phyloP scores from a whole-genome alignment of 1,140 invertebrate species.

The Achroia grisella region DNA sequence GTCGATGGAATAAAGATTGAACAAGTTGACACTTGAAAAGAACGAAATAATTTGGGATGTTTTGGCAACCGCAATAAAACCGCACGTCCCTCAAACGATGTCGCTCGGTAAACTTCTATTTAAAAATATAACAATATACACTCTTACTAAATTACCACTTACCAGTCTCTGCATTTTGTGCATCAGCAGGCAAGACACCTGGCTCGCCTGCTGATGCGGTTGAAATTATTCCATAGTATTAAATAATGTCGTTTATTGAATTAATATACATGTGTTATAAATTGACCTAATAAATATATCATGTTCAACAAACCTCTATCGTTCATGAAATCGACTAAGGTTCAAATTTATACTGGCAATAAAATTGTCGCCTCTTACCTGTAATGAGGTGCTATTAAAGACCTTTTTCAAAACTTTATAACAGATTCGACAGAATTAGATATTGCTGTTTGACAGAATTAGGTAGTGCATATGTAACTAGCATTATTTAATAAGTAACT shows the following conservation, averaged over 20 bases:
- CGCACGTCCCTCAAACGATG: conserved; percentile 41
- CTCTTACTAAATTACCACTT: conserved; percentile 22
- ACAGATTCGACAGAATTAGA: too few relatives aligned
- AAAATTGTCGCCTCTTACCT: conserved; percentile 43
- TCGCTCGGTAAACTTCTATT: conserved; percentile 34
- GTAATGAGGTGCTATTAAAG: conserved; percentile 39
- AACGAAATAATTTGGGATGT: conserved; percentile 35
- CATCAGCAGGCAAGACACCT: conserved; percentile 10
- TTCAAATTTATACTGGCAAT: conserved; percentile 42
- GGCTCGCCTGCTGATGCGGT: conserved; percentile 20
- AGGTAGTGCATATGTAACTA: too few relatives aligned
- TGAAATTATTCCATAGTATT: too few relatives aligned
- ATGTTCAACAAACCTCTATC: conserved; percentile 19
- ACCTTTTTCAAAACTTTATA: conserved; percentile 30
- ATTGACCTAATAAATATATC: conserved; percentile 41
- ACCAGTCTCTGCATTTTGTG: conserved; percentile 21
- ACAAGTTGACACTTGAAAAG: conserved; percentile 34
- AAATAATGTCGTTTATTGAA: conserved; percentile 1
- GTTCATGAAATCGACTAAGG: conserved; percentile 9
- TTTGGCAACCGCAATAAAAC: conserved; percentile 61
- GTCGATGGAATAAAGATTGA: conserved; percentile 41
- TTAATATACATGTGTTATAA: conserved; percentile 9
- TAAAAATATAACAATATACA: conserved; percentile 31
- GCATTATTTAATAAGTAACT: too few relatives aligned
- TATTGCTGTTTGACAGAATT: too few relatives aligned